These are phyloP conservation scores for Penaeus vannamei DNA, from an alignment of 1,140 invertebrate genomes.

Conservation along the genomic window DNA sequence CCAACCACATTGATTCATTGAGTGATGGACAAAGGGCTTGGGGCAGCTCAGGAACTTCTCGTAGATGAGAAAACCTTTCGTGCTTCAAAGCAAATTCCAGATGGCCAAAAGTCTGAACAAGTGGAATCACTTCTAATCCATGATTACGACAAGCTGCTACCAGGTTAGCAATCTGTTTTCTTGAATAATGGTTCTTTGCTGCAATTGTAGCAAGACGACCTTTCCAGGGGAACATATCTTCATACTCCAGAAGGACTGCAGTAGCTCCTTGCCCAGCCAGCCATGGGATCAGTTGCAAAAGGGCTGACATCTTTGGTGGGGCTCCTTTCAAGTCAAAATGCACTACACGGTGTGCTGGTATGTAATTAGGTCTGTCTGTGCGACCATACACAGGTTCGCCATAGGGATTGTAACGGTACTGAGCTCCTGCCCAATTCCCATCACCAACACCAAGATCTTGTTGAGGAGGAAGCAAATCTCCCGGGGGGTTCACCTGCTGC, in stretches of 20 bases:
- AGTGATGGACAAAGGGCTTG: constrained; percentile 88
- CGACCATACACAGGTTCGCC: constrained; percentile 67
- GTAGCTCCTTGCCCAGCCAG: constrained; percentile 80
- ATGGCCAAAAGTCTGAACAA: constrained; percentile 97
- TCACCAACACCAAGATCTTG: constrained; percentile 42
- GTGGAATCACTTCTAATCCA: constrained; percentile 86
- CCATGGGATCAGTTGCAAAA: constrained; percentile 82
- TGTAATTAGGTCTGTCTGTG: constrained; percentile 66
- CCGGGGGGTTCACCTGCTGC: constrained; percentile 23
- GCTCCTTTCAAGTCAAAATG: constrained; percentile 94
- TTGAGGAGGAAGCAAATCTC: constrained; percentile 41
- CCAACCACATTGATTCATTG: constrained; percentile 80
- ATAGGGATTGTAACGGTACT: constrained; percentile 66
- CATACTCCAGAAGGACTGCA: constrained; percentile 90
- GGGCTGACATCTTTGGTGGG: constrained; percentile 80
- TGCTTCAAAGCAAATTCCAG: constrained; percentile 92
- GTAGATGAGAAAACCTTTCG: constrained; percentile 80
- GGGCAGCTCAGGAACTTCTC: constrained; percentile 84
- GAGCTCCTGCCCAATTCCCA: constrained; percentile 44
- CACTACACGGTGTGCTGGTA: constrained; percentile 74
- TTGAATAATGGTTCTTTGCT: constrained; percentile 85
- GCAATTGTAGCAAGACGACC: constrained; percentile 80
- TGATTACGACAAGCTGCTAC: constrained; percentile 78
- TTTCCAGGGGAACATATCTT: constrained; percentile 97
- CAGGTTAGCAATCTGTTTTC: constrained; percentile 79